Evolutionary conservation across 53 echinoderm and acorn worm genomes (phyloP).

Genomic region (Zoroaster sp.): DNA sequence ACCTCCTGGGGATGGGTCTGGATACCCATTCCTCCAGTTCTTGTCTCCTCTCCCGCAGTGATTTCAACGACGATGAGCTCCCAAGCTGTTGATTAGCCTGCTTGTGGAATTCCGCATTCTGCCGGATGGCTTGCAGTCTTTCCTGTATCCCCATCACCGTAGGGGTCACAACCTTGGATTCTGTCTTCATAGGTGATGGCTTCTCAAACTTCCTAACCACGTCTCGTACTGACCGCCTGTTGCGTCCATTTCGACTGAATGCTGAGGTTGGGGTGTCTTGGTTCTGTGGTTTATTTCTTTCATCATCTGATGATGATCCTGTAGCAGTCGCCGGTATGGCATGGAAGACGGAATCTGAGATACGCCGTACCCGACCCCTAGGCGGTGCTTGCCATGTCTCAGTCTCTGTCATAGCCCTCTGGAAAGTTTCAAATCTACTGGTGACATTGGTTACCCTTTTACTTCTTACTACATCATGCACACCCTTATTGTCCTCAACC

Average conservation of each 20-base stretch:
- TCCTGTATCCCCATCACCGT: conserved; percentile 68
- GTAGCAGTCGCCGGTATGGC: conserved; percentile 19
- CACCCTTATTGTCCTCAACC: conserved; percentile 15
- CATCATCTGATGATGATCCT: conserved; percentile 58
- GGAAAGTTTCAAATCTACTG: conserved; percentile 45
- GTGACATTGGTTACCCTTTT: neutral
- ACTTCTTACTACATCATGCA: conserved; percentile 4
- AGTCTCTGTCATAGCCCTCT: conserved; percentile 31
- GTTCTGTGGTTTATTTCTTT: neutral
- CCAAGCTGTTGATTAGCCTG: conserved; percentile 9
- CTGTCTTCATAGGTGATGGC: conserved; percentile 14
- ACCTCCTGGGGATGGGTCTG: conserved; percentile 49
- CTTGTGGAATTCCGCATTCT: conserved; percentile 34
- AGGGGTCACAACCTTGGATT: conserved; percentile 69
- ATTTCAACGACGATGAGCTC: conserved; percentile 63
- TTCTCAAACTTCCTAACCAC: conserved; percentile 69
- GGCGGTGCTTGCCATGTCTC: conserved; percentile 7
- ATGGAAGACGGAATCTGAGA: conserved; percentile 19
- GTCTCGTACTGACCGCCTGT: conserved; percentile 72
- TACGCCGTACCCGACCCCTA: neutral
- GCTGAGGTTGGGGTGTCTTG: neutral
- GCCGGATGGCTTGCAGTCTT: conserved; percentile 73
- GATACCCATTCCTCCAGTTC: conserved; percentile 81
- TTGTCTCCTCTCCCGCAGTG: conserved; percentile 67
- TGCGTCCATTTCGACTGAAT: neutral